phyloP scores from a whole-genome alignment of 2,888 invertebrate genomes.

The Lasioglossum malachurum region DNA sequence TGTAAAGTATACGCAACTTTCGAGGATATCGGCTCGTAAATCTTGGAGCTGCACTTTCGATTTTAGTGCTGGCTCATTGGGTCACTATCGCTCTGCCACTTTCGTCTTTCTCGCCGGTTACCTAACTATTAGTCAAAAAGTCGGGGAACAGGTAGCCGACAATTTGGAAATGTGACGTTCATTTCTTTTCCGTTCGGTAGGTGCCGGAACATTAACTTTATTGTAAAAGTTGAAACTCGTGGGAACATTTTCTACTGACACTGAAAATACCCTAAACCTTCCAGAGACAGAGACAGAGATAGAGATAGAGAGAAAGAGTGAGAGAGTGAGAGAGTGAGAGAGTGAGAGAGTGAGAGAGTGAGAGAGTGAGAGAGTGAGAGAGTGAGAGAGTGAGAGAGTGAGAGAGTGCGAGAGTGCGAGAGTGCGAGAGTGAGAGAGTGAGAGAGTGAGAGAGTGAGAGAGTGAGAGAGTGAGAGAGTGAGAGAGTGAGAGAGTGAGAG shows the following conservation, averaged over 20 bases:
- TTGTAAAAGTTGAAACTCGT: background rate
- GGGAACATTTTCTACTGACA: background rate
- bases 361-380: no score
- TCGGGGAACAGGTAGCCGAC: background rate
- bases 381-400: no score
- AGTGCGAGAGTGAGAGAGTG: no score
- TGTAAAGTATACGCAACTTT: slow-evolving; percentile 28
- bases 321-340: no score
- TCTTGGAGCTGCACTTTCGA: slow-evolving; percentile 65
- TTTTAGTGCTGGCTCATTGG: slow-evolving; percentile 72
- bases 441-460: no score
- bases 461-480: no score
- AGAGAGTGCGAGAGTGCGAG: no score
- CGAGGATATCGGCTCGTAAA: slow-evolving; percentile 64
- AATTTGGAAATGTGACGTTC: background rate
- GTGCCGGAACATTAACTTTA: background rate
- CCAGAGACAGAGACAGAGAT: no score
- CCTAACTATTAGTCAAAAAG: background rate
- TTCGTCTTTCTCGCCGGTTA: slow-evolving; percentile 19
- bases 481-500: no score
- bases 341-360: no score
- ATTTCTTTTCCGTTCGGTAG: background rate
- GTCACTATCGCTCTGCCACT: slow-evolving; percentile 61
- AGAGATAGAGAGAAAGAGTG: no score
- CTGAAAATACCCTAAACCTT: background rate